Conservation (phyloP, 2,113 vertebrate genomes). For the Plestiodon gilberti region DNA sequence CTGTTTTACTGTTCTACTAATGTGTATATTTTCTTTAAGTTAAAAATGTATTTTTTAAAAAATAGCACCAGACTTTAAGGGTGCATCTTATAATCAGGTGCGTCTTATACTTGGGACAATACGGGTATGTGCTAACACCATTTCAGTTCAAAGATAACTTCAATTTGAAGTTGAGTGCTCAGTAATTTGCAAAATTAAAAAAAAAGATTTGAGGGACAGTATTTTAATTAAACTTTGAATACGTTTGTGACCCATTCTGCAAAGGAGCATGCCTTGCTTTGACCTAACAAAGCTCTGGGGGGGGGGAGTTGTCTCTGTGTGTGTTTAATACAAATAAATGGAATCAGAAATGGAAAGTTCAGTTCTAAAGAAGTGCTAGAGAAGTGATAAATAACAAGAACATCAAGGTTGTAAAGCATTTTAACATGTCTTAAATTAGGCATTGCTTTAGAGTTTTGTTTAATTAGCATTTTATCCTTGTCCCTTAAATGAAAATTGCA, state of each 20-base stretch:
- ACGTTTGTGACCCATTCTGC: background rate
- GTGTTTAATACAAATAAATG: background rate
- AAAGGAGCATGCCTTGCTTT: background rate
- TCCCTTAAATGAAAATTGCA: background rate
- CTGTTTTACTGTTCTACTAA: too few species aligned
- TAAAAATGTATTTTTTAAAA: too few species aligned
- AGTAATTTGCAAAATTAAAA: accelerated
- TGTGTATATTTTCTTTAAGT: too few species aligned
- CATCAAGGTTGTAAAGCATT: background rate
- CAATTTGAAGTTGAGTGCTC: background rate
- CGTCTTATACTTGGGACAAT: too few species aligned
- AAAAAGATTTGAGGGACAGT: accelerated
- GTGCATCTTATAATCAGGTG: too few species aligned
- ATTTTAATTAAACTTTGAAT: background rate
- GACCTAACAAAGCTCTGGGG: background rate
- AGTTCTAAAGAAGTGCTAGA: background rate
- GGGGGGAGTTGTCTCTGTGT: too few species aligned
- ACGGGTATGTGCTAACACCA: too few species aligned
- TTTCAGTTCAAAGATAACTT: too few species aligned
- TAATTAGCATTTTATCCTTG: background rate
- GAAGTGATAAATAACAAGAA: background rate
- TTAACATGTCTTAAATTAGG: background rate
- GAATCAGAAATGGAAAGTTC: background rate
- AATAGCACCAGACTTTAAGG: too few species aligned
- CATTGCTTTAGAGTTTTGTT: background rate